Percentiles rank a stretch among this genome's conserved stretches.
Evolutionary conservation across 2,797 vertebrate species (phyloP).

Genomic region (Enteromius afrohamiltoni): DNA sequence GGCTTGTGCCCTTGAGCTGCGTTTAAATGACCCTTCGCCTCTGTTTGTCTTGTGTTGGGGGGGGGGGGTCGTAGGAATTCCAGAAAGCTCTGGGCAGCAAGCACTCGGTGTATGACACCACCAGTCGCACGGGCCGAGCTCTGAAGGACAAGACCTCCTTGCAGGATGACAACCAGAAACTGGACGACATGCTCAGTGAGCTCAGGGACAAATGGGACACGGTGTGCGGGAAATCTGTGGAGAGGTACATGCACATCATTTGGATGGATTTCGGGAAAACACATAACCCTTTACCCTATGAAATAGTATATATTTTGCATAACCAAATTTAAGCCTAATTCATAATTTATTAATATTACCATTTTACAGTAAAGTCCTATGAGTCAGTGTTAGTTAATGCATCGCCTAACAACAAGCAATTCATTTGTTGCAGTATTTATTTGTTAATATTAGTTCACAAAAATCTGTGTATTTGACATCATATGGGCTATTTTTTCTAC

Average conservation of each 20-base stretch:
- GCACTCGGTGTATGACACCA: constrained; percentile 96
- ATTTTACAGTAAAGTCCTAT: not conserved
- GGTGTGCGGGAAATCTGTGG: constrained; percentile 96
- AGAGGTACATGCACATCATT: constrained; percentile 81
- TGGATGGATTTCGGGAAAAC: not conserved
- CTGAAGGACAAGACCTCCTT: constrained; percentile 94
- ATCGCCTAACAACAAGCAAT: not conserved
- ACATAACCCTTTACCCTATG: not conserved
- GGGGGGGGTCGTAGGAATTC: constrained; percentile 83
- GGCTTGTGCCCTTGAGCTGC: constrained; percentile 31
- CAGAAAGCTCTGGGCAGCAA: constrained; percentile 96
- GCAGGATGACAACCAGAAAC: constrained; percentile 92
- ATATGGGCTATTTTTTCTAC: constrained; percentile 26
- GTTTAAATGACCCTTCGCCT: constrained; percentile 4
- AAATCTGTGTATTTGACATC: not conserved
- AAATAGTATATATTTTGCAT: not conserved
- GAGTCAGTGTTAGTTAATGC: not conserved
- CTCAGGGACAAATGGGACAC: constrained; percentile 99
- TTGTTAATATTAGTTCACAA: not conserved
- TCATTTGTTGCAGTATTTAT: not conserved
- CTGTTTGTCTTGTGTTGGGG: constrained; percentile 20
- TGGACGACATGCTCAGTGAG: constrained; percentile 96
- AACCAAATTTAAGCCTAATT: not conserved
- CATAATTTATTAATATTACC: not conserved
- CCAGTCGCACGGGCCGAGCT: constrained; percentile 89